These are phyloP conservation scores for Vipera ursinii DNA, from an alignment of 2,797 vertebrate species.

Conservation along the genomic window DNA sequence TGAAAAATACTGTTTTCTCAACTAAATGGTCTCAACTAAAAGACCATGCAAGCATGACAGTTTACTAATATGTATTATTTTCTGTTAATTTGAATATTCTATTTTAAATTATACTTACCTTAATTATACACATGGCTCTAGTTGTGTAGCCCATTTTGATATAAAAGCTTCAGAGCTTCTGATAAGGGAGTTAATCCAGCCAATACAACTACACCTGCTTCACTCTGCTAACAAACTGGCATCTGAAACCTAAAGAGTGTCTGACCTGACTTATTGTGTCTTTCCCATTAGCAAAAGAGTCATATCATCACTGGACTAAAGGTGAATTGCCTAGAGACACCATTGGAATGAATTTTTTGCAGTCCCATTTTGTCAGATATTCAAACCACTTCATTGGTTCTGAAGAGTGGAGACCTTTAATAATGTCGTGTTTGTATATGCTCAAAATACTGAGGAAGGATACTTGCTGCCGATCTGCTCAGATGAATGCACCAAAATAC, in stretches of 20 bases:
- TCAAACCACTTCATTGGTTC: slow-evolving; percentile 86
- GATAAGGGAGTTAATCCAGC: slow-evolving; percentile 81
- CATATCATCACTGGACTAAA: slow-evolving; percentile 92
- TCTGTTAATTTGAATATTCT: slow-evolving; percentile 49
- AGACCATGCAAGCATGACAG: slow-evolving; percentile 42
- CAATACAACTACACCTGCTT: slow-evolving; percentile 83
- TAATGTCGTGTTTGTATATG: slow-evolving; percentile 88
- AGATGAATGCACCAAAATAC: slow-evolving; percentile 41
- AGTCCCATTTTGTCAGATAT: slow-evolving; percentile 87
- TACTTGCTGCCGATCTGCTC: slow-evolving; percentile 49
- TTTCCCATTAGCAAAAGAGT: slow-evolving; percentile 78
- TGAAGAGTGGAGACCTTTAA: slow-evolving; percentile 87
- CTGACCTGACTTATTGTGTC: slow-evolving; percentile 70
- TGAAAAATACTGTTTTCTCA: neutral
- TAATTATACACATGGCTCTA: slow-evolving; percentile 18
- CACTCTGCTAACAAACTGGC: slow-evolving; percentile 87
- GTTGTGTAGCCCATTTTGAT: slow-evolving; percentile 30
- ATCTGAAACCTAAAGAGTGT: slow-evolving; percentile 70
- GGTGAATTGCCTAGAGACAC: slow-evolving; percentile 94
- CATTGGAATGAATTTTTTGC: slow-evolving; percentile 95
- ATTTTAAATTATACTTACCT: slow-evolving; percentile 50
- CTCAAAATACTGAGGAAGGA: slow-evolving; percentile 71
- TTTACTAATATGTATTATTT: slow-evolving; percentile 25
- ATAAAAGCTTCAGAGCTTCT: slow-evolving; percentile 63
- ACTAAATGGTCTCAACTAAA: slow-evolving; percentile 20